Conservation (phyloP, 1,140 invertebrate genomes). For the Druon quercuslanigerum region DNA sequence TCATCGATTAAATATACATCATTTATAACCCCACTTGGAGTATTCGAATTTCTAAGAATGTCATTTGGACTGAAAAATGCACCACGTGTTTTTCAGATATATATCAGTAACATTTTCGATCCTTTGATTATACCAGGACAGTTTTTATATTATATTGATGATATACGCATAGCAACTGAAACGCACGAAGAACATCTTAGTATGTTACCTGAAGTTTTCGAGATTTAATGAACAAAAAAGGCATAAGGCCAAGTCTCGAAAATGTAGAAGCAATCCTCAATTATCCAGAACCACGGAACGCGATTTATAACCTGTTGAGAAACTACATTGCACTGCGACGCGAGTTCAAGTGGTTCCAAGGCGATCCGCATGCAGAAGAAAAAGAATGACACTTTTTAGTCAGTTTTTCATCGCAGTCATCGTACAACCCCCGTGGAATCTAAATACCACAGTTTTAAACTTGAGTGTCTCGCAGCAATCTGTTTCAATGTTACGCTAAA, state of each 20-base stretch:
- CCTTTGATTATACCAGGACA: background rate
- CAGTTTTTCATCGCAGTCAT: no score
- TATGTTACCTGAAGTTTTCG: constrained; percentile 31
- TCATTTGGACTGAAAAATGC: no score
- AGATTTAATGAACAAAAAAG: constrained; percentile 37
- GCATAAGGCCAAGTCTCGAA: constrained; percentile 54
- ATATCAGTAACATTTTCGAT: constrained; percentile 27
- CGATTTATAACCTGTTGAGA: constrained; percentile 44
- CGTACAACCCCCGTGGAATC: no score
- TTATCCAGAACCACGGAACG: constrained; percentile 52
- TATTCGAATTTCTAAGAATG: constrained; percentile 32
- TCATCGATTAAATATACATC: constrained; percentile 32
- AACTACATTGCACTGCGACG: no score
- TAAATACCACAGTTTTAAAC: no score
- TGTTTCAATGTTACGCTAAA: constrained; percentile 9
- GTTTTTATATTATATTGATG: constrained; percentile 37
- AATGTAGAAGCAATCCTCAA: constrained; percentile 55
- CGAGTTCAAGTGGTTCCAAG: no score
- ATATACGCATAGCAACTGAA: constrained; percentile 41
- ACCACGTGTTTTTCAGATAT: constrained; percentile 17
- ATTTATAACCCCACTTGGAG: background rate
- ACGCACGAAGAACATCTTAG: constrained; percentile 17
- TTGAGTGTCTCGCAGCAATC: no score
- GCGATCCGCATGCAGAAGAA: no score
- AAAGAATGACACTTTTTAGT: no score